Evolutionary conservation across 1,140 invertebrate genomes (phyloP), one percentile per base, ranked within the genome.

Genomic region (Augochlora pura): DNA sequence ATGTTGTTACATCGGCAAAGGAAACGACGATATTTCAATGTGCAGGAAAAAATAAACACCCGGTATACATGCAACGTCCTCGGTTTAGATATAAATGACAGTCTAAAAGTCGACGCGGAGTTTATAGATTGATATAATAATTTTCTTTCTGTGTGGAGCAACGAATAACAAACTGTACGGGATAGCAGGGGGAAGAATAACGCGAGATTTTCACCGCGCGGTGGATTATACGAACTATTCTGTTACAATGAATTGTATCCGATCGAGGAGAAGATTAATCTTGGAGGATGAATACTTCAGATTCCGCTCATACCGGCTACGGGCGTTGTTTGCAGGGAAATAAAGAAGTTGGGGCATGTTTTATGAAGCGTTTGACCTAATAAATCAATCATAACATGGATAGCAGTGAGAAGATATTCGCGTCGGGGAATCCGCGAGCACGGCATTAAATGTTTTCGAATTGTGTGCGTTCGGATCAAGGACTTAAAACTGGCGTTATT

Each of bases 261-360:
- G 16, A 60, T 60, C 69, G 69, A 23, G n/a, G 18, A 39, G 18
- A n/a, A 18, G 59, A 73, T 73, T 63, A 63, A 62, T 42, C 38
- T 25, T 27, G 23, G 10, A 14, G 23, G 14, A 62, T 62, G 59
- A 27, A 27, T 62, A 62, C 54, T 57, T n/a, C 54, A 57, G 21
- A 57, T 57, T 57, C 54, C 54, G 8, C 54, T n/a, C 54, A 0
- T 57, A 57, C 21, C 18, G 9, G 54, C 18, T 57, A 57, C 8
- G 0, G n/a, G n/a, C 54, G 54, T 57, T 57, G 54, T 9, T n/a
- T 8, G 54, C 0, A n/a, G 54, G 54, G n/a, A 57, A 57, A 57
- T 57, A 57, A 57, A 57, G 21, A n/a, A n/a, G 8, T n/a, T 21
- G 1, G 54, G n/a, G 18, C 21, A 57, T 57, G 54, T 57, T 57